Evolutionary conservation across 2,113 vertebrate species (phyloP).

Genomic region (Chrysochloris asiatica): DNA sequence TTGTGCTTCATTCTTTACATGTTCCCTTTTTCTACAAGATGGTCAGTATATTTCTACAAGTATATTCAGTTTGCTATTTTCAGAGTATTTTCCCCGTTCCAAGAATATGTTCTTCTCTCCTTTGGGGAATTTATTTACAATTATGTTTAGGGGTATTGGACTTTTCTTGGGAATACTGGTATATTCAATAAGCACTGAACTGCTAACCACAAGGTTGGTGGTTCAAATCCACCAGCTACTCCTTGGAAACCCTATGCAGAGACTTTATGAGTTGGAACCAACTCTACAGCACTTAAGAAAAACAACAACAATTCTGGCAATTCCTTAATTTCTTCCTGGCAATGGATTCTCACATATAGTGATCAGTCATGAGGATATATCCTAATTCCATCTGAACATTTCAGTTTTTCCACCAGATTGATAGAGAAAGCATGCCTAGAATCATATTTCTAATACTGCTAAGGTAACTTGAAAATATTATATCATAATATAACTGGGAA

Average conservation of each 20-base stretch:
- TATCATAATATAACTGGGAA: too few species aligned
- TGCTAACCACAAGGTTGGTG: neutral
- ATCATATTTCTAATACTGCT: neutral
- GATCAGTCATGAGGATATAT: neutral
- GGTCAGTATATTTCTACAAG: neutral
- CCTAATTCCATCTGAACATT: conserved; percentile 13
- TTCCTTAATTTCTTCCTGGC: neutral
- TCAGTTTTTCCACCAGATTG: conserved; percentile 35
- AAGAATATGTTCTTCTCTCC: neutral
- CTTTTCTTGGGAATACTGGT: conserved; percentile 47
- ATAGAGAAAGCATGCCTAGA: neutral
- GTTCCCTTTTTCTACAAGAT: neutral
- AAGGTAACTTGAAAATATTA: neutral
- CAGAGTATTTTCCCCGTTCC: neutral
- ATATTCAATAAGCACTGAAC: neutral
- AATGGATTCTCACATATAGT: neutral
- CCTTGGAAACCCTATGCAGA: too few species aligned
- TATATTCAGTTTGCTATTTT: neutral
- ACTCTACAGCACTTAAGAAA: too few species aligned
- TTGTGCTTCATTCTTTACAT: neutral
- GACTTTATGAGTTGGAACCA: too few species aligned
- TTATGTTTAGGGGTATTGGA: neutral
- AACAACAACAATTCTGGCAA: neutral
- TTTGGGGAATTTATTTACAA: neutral
- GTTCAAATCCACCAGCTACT: too few species aligned